Base-by-base conservation (phyloP, 2,797 vertebrate species). In the Coendou prehensilis region DNA sequence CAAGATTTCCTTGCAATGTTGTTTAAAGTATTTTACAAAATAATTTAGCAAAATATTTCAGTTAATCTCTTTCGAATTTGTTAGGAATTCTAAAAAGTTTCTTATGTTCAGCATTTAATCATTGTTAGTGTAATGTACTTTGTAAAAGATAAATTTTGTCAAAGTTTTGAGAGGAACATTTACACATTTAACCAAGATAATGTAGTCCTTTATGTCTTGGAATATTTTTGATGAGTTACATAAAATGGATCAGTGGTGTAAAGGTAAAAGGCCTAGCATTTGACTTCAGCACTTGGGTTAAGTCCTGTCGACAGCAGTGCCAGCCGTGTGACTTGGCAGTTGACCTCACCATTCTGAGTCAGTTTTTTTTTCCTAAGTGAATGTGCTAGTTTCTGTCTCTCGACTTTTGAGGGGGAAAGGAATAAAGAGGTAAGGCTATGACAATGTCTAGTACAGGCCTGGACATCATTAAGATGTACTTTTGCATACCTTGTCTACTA, bases 161-260 rank as follows among this genome's bases (percentile, higher is more conserved):
- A 54, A 28, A 45, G 22, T 86, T 94, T 95, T 92, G 85, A 97
- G 87, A 86, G 59, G 57, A 97, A 87, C 79, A 76, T 94, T 94
- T 80, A 87, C 78, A 89, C 71, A 90, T 88, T 78, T 84, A 95
- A 37, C 41, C 28, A 89, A 41, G 63, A 23, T 82, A 30, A 56
- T 80, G 17, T 45, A 45, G 87, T 91, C 52, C 23, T 89, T 87
- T 71, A 80, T 71, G 9, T 85, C 6, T 59, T 67, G 33, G 88
- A n/a, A 93, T 61, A 78, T 97, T 95, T 96, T 95, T 81, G 50
- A 26, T 94, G 45, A 90, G 30, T 93, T 96, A 83, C 1, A 15
- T 95, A 75, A 92, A 84, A 54, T 80, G 54, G 64, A 23, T 92
- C 57, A 64, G 52, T 95, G 26, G 13, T 56, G 2, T 69, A 52